Conservation (phyloP, 1,140 invertebrate species). For the Musca domestica region DNA sequence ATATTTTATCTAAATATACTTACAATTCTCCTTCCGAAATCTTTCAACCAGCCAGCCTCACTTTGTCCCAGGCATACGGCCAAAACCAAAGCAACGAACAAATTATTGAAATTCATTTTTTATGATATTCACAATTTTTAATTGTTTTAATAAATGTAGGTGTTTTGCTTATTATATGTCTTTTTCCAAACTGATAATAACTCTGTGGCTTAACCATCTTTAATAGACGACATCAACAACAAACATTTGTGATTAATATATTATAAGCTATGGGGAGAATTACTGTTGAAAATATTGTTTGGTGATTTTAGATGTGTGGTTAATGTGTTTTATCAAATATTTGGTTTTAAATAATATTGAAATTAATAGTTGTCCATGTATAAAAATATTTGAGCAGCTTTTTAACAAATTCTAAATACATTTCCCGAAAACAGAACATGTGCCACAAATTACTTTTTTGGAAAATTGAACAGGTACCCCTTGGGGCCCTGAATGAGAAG, state of each 20-base stretch:
- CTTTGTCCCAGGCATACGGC: conserved; percentile 38
- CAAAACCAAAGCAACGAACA: conserved; percentile 39
- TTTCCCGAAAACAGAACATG: too few species aligned
- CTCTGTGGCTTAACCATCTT: not conserved
- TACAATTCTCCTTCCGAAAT: conserved; percentile 41
- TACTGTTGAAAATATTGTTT: too few species aligned
- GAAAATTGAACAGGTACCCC: too few species aligned
- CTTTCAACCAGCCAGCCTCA: conserved; percentile 44
- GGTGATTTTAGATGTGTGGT: too few species aligned
- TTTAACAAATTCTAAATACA: too few species aligned
- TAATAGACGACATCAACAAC: not conserved
- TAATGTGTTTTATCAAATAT: too few species aligned
- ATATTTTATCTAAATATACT: not conserved
- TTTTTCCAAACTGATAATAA: not conserved
- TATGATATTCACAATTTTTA: not conserved
- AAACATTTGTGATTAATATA: not conserved
- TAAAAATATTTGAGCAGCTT: too few species aligned
- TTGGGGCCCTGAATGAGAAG: too few species aligned
- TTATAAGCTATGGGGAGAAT: not conserved
- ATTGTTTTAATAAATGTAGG: not conserved
- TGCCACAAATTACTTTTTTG: too few species aligned
- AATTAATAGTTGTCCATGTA: too few species aligned
- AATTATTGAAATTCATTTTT: conserved; percentile 48
- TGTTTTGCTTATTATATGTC: not conserved
- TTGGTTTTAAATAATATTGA: too few species aligned